These are phyloP conservation scores for Anas georgica DNA, from an alignment of 2,797 vertebrate species.

Conservation along the genomic window DNA sequence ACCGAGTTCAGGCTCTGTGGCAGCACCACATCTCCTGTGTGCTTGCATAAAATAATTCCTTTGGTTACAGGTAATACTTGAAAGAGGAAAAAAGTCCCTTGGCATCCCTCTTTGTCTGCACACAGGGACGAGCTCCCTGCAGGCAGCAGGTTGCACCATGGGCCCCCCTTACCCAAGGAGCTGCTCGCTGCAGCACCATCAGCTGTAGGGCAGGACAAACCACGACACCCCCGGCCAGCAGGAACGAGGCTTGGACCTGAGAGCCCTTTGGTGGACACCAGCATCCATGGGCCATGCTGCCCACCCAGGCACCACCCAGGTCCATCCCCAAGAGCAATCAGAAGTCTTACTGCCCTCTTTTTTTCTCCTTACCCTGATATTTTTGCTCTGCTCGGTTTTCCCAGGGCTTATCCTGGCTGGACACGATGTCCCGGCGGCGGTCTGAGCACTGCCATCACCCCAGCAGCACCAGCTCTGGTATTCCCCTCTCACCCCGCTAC, in stretches of 20 bases:
- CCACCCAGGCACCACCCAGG: not conserved
- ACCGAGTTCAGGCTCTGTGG: not conserved
- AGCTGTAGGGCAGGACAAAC: not conserved
- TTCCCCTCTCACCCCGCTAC: not conserved
- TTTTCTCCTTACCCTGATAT: accelerated
- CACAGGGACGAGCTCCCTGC: accelerated
- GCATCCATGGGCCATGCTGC: not conserved
- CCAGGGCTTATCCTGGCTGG: not conserved
- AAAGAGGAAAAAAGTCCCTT: not conserved
- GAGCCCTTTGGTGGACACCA: not conserved
- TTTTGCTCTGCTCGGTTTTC: not conserved
- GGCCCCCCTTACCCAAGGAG: not conserved
- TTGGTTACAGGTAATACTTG: not conserved
- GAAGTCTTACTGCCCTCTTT: accelerated
- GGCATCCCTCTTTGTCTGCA: accelerated
- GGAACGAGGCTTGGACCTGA: not conserved
- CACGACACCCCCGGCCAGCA: not conserved
- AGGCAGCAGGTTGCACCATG: too few species aligned
- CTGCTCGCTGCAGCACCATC: not conserved
- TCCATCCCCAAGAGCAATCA: not conserved
- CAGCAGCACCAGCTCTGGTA: not conserved
- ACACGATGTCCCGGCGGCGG: accelerated
- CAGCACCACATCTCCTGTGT: too few species aligned
- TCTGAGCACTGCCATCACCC: too few species aligned
- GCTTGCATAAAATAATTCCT: not conserved